Base-by-base conservation (phyloP, 2,113 vertebrate species). In the Gavia stellata region DNA sequence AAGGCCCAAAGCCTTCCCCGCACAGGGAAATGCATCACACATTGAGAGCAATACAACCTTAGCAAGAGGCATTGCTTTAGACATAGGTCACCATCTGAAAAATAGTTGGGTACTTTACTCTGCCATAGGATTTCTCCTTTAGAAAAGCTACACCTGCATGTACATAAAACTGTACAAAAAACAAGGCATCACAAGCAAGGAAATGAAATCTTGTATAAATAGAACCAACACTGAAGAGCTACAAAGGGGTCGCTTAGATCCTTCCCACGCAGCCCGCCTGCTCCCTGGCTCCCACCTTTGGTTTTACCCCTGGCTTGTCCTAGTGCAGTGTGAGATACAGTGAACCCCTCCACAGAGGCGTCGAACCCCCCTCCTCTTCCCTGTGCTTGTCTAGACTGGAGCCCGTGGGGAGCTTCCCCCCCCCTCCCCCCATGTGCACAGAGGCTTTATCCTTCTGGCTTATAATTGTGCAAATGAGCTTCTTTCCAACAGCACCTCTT, bases 91-190 rank as follows among this genome's bases (percentile, higher is more conserved):
- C 96, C 98, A 98, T 98, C 99, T 97, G 98, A 99, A 99, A 98
- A 97, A 98, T 98, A 98, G 98, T 98, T 98, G 99, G 98, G 98
- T 90, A 96, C 95, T 97, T 97, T 90, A 91, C 81, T 96, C 96
- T 97, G 96, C 94, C 97, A 81, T 97, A 97, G 89, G 98, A 98
- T 98, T 97, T 98, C 98, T 98, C 97, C 98, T 97, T 98, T 97
- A 98, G 97, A 97, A 98, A 99, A 99, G 98, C 98, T 99, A 99
- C 98, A 99, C 98, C 98, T 98, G 98, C 99, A 98, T 99, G 99
- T 99, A 99, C 99, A 99, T 99, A 99, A 99, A 99, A 99, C 99
- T 99, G 99, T 99, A 99, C 99, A 99, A 98, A 99, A 98, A 98
- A 99, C 98, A 99, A 99, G 99, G 98, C 99, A 98, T 98, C 98